Base-by-base conservation (phyloP, 2,113 vertebrate species). In the Clarias macrocephalus region DNA sequence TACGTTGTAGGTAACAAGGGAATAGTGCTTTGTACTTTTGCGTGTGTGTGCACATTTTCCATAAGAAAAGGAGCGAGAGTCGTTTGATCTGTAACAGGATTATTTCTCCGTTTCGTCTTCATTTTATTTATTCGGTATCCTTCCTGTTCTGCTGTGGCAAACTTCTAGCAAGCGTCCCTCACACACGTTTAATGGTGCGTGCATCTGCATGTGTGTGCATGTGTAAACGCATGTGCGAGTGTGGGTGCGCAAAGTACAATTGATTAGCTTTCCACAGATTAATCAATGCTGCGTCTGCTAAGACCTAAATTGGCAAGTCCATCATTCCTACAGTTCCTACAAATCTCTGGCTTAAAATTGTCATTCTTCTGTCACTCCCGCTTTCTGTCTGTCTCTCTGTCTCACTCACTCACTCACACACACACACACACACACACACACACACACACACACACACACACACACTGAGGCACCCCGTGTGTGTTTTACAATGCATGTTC, bases 21-120 rank as follows among this genome's bases (percentile, higher is more conserved):
- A 75, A 76, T 54, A 76, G 73, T 54, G 73, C 23, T 80, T 70
- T 88, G 82, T 72, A 65, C 77, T 28, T 85, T 54, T 73, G 63
- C 25, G 76, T 56, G 83, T 54, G 70, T 30, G 63, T 11, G 65
- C 63, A 80, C 80, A 83, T 88, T 86, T 88, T 82, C 62, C 54
- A 80, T 83, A 82, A 80, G 81, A 13, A 63, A 72, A 57, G 79
- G 42, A 80, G 57, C 57, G 60, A 89, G 87, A 86, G 87, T 48
- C 76, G 84, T 91, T 93, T 89, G 90, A 92, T 88, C 86, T 89
- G 86, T 92, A 92, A 92, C 87, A 88, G 90, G 88, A 91, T 89
- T 87, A 85, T 87, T 87, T 86, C 79, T 81, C 88, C 62, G 66
- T 82, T 87, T 85, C 48, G 48, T 48, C 81, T 63, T 21, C 59